Percentiles rank a stretch among this genome's conserved stretches.
phyloP scores from a whole-genome alignment of 2,797 vertebrate genomes.

The Xiphorhynchus erythropygius region DNA sequence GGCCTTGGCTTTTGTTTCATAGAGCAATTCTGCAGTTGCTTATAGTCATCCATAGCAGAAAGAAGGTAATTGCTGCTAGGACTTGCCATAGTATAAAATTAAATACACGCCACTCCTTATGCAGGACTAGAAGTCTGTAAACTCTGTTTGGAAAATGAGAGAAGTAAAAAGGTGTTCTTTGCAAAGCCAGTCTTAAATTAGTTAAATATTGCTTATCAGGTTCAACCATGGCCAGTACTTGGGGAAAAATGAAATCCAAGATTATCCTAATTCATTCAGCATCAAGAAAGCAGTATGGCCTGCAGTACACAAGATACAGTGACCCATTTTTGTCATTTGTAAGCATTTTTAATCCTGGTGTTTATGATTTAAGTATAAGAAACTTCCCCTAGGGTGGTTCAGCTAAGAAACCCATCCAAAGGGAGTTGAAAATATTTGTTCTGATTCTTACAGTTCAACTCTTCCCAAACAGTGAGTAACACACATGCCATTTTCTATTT shows the following conservation, averaged over 20 bases:
- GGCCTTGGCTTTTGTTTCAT: background rate
- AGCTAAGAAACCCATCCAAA: conserved; percentile 38
- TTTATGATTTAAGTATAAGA: conserved; percentile 56
- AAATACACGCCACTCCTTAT: background rate
- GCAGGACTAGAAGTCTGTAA: background rate
- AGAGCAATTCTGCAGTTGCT: background rate
- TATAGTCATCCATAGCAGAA: background rate
- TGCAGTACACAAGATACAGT: conserved; percentile 60
- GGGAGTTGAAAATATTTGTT: conserved; percentile 25
- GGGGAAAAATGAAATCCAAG: conserved; percentile 38
- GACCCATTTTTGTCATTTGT: conserved; percentile 67
- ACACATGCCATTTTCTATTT: conserved; percentile 36
- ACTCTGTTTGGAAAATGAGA: background rate
- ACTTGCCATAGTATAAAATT: background rate
- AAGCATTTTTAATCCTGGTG: conserved; percentile 64
- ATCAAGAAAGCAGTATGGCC: conserved; percentile 25
- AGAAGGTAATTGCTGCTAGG: background rate
- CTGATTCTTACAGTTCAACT: conserved; percentile 28
- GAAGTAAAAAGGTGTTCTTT: background rate
- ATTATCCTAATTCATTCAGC: conserved; percentile 55
- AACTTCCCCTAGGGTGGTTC: conserved; percentile 31
- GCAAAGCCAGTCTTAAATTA: background rate
- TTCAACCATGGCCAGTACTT: background rate
- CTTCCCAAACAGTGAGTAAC: conserved; percentile 10
- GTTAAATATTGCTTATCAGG: background rate